Evolutionary conservation across 2,797 vertebrate species (phyloP), one percentile per base, ranked within the genome.

Genomic region (Emydoidea blandingii): DNA sequence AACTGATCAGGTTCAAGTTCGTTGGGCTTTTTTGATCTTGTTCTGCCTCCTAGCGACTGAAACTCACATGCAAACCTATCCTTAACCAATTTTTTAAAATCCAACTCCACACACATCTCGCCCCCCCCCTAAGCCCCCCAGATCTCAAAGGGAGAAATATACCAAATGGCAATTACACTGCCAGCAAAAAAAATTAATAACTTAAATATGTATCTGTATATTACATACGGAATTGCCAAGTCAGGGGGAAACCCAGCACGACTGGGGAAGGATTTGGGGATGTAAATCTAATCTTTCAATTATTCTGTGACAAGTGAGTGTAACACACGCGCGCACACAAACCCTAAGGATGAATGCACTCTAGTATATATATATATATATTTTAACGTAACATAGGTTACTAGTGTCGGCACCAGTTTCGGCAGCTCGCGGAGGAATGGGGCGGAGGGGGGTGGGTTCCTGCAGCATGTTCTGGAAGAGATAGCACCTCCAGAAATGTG

Each of bases 41-140:
- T 98, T 99, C 99, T 99, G 99, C 99, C 99, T 99, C 99, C 99
- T 99, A 99, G 99, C 98, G 99, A 99, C 98, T 85, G 94, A 96
- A 94, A 91, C 88, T 83, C 52, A 94, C 91, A 94, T 80, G 91
- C 94, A 25, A 84, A 76, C 84, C 89, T 56, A 80, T 57, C 78
- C 76, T 85, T 76, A 89, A 79, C n/a, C 76, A 59, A 54, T 37
- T 91, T 62, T 76, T 31, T 62, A 8, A 79, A 49, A 53, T 34
- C 52, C 34, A 34, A 14, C 59, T 54, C 54, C 72, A 12, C 44
- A 56, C 87, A 53, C 79, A 68, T 85, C 54, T 79, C 78, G 88
- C 65, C 52, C 14, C 14, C 18, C 54, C 19, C 62, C 21, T 6
- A 57, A 29, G 27, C 21, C n/a, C 37, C 37, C 5, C 68, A 23